phyloP scores from a whole-genome alignment of 2,888 invertebrate species.

The Campoletis raptor region DNA sequence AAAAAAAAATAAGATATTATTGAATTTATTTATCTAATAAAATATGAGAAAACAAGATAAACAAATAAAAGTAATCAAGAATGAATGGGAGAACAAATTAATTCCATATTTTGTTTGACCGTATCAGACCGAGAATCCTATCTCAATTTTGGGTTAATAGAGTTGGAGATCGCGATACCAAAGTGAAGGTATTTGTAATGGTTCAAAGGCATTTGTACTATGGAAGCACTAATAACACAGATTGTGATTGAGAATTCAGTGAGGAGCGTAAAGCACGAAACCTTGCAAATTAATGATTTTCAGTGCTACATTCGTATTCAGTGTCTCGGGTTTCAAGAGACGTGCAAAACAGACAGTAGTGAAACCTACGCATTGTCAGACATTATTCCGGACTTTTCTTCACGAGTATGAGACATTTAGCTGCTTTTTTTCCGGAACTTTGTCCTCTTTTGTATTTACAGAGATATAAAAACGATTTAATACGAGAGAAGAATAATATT shows the following conservation, averaged over 20 bases:
- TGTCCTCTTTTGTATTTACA: background rate
- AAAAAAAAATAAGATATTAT: background rate
- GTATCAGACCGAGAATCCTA: background rate
- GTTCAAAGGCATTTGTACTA: conserved; percentile 6
- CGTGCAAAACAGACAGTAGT: background rate
- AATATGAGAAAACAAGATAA: background rate
- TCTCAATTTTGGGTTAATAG: background rate
- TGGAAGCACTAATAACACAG: conserved; percentile 11
- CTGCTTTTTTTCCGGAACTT: background rate
- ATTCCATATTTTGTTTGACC: background rate
- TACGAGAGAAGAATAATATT: background rate
- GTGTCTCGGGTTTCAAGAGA: background rate
- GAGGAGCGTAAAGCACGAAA: conserved; percentile 25
- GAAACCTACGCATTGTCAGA: background rate
- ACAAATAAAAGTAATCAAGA: background rate
- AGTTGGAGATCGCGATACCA: background rate
- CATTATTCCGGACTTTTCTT: background rate
- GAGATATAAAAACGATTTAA: background rate
- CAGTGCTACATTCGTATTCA: background rate
- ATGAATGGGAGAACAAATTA: background rate
- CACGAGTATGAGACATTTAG: background rate
- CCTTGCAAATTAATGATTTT: conserved; percentile 27
- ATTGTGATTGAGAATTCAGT: conserved; percentile 2
- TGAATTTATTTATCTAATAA: background rate
- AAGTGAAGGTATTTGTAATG: background rate